A percentile compares a stretch with the other conserved stretches of the same genome.
Conservation (phyloP, 2,888 invertebrate species). For the Molorchus minor region DNA sequence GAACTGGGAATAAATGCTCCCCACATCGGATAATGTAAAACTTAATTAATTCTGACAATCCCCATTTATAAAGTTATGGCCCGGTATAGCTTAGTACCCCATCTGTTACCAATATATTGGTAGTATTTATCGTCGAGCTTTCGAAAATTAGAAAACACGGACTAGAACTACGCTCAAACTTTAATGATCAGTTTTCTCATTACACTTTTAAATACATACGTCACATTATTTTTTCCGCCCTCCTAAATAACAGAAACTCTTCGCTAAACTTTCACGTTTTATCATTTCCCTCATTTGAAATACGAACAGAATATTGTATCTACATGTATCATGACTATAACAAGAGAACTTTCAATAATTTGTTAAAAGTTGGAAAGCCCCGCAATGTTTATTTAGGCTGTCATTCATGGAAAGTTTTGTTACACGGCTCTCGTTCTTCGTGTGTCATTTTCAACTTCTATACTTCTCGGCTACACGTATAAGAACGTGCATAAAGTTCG, state of each 20-base stretch:
- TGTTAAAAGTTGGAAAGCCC: slow-evolving; percentile 7
- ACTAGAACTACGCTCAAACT: background rate
- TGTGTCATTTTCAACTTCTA: too few relatives aligned
- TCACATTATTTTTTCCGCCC: background rate
- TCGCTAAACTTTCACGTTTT: background rate
- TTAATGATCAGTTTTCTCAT: too few relatives aligned
- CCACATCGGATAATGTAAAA: background rate
- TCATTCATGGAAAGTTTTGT: background rate
- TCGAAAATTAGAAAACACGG: background rate
- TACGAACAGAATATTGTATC: slow-evolving; percentile 1
- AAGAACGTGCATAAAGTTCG: too few relatives aligned
- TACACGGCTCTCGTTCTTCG: background rate
- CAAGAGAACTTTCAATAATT: slow-evolving; percentile 9
- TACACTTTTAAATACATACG: too few relatives aligned
- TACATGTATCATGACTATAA: background rate
- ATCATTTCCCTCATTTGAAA: background rate
- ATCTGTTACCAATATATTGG: background rate
- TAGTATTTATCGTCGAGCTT: background rate
- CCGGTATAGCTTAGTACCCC: too few relatives aligned
- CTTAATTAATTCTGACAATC: background rate
- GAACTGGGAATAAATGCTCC: background rate
- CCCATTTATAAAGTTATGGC: background rate
- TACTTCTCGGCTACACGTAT: too few relatives aligned
- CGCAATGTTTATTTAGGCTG: slow-evolving; percentile 10
- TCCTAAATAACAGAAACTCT: slow-evolving; percentile 5